phyloP scores from a whole-genome alignment of 2,113 vertebrate genomes.

The Ovis aries region DNA sequence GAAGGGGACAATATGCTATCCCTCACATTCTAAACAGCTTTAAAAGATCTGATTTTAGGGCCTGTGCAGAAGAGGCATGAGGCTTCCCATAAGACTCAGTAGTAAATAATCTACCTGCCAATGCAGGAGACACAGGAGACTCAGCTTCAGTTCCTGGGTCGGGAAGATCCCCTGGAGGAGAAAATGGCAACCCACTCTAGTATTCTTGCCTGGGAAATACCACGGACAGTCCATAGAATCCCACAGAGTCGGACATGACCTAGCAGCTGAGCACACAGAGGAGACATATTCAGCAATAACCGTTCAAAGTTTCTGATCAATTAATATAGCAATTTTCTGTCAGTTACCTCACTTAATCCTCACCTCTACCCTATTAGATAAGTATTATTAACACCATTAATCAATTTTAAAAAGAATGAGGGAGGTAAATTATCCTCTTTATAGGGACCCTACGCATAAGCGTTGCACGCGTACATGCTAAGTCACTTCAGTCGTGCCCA shows the following conservation, averaged over 20 bases:
- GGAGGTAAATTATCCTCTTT: not conserved
- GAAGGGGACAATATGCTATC: too few species aligned
- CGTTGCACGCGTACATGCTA: fast-evolving
- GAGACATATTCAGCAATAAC: not conserved
- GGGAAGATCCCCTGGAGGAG: not conserved
- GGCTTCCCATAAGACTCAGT: not conserved
- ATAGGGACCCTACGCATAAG: not conserved
- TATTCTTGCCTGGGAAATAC: not conserved
- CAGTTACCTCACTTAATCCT: not conserved
- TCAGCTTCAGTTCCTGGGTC: not conserved
- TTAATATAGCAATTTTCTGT: not conserved
- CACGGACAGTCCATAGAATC: not conserved
- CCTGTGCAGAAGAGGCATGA: not conserved
- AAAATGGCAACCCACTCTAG: not conserved
- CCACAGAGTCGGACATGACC: not conserved
- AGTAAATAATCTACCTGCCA: not conserved
- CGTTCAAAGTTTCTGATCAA: not conserved
- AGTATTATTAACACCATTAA: not conserved
- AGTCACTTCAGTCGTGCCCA: not conserved
- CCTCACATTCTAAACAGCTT: not conserved
- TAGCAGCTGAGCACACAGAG: not conserved
- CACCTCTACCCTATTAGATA: not conserved
- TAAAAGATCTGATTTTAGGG: not conserved
- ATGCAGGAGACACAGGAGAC: not conserved
- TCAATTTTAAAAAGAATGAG: not conserved